Conservation (phyloP, 2,113 vertebrate species). For the Chloropsis hardwickii region DNA sequence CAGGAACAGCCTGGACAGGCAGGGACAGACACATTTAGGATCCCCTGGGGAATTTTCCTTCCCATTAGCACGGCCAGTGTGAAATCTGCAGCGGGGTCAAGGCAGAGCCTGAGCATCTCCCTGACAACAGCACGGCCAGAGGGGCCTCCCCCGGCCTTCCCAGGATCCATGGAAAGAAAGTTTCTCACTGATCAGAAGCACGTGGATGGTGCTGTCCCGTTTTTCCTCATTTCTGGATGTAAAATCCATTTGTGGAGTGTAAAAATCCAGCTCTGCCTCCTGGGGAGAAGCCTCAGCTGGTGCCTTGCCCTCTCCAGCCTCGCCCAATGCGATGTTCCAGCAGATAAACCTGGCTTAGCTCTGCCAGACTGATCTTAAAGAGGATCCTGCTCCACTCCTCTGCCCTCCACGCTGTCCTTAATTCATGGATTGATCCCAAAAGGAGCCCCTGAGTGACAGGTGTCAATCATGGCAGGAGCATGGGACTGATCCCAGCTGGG, state of each 20-base stretch:
- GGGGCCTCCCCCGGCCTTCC: neutral
- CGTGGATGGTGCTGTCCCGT: neutral
- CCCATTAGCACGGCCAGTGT: rapidly evolving
- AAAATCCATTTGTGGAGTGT: neutral
- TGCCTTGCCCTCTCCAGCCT: neutral
- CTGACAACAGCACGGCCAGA: neutral
- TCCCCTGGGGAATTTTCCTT: neutral
- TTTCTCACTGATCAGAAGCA: neutral
- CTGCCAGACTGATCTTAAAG: neutral
- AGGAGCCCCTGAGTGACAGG: neutral
- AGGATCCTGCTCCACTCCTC: neutral
- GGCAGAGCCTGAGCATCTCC: neutral
- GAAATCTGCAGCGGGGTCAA: neutral
- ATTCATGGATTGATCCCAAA: neutral
- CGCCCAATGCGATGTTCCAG: rapidly evolving
- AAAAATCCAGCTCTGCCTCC: neutral
- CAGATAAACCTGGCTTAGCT: neutral
- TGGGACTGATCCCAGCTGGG: neutral
- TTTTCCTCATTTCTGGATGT: rapidly evolving
- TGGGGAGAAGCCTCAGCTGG: neutral
- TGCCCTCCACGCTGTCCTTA: neutral
- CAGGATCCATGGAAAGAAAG: neutral
- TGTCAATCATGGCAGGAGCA: neutral
- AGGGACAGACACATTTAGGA: neutral
- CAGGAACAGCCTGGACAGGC: neutral